Evolutionary conservation across 35 echinoderm and acorn worm genomes (phyloP).

Genomic region (Lytechinus pictus): DNA sequence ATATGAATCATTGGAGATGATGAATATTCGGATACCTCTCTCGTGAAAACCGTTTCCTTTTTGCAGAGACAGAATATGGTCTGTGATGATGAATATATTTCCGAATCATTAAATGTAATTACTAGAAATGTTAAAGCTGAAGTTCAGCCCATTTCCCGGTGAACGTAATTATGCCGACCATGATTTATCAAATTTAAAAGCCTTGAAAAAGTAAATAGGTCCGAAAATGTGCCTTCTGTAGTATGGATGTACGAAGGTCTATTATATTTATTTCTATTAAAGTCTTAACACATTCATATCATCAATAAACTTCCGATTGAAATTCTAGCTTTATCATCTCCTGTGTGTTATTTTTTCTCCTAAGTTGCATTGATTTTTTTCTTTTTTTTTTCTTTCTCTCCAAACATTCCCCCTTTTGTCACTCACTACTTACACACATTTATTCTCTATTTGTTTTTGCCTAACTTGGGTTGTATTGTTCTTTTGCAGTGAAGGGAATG

Average conservation of each 20-base stretch:
- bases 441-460: neutral
- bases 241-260: neutral
- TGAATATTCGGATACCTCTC: neutral
- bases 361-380: neutral
- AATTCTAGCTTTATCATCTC: neutral
- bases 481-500: too few species aligned
- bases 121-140: too few species aligned
- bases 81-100: neutral
- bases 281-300: too few species aligned
- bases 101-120: neutral
- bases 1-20: neutral
- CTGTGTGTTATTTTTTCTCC: neutral
- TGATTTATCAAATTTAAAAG: neutral
- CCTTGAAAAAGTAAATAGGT: too few species aligned
- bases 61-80: too few species aligned
- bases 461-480: too few species aligned
- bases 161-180: too few species aligned
- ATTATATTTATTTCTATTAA: too few species aligned
- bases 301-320: too few species aligned
- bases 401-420: neutral
- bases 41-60: neutral
- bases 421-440: too few species aligned
- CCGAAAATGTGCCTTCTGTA: neutral
- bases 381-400: neutral
- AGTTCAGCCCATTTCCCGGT: too few species aligned